phyloP scores from a whole-genome alignment of 2,888 invertebrate genomes.

The Periphyllus acericola region DNA sequence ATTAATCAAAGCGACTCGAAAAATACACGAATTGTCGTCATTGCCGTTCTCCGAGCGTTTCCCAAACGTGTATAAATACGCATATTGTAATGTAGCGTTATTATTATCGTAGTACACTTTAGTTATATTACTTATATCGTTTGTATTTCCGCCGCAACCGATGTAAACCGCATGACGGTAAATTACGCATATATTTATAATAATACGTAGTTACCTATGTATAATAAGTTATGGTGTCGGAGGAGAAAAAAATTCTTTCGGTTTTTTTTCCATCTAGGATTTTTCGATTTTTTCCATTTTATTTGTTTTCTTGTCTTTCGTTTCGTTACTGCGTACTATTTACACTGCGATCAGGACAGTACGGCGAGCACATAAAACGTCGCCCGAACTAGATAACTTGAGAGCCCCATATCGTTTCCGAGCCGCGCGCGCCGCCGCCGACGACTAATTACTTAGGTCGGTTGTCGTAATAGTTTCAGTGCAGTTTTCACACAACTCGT shows the following conservation, averaged over 20 bases:
- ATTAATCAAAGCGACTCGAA: too few relatives aligned
- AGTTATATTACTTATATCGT: slow-evolving; percentile 48
- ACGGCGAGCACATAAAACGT: slow-evolving; percentile 33
- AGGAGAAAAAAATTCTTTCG: slow-evolving; percentile 10
- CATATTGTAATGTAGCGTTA: not conserved
- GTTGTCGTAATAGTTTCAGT: not conserved
- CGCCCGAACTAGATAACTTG: slow-evolving; percentile 54
- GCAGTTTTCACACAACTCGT: not conserved
- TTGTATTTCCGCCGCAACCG: slow-evolving; percentile 21
- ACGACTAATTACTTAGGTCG: slow-evolving; percentile 47
- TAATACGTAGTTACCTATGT: too few relatives aligned
- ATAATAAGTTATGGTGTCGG: too few relatives aligned
- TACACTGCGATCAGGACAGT: not conserved
- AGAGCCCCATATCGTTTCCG: not conserved
- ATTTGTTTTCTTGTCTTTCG: not conserved
- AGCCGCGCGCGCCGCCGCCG: not conserved
- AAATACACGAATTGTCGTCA: slow-evolving; percentile 24
- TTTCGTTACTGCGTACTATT: not conserved
- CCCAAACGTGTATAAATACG: not conserved
- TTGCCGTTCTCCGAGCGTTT: not conserved
- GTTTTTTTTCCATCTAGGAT: not conserved
- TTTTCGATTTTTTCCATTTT: not conserved
- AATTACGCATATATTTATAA: not conserved
- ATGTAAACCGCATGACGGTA: not conserved
- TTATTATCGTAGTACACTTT: not conserved